Evolutionary conservation across 2,797 vertebrate genomes (phyloP).

Genomic region (Phalloptychus januarius): DNA sequence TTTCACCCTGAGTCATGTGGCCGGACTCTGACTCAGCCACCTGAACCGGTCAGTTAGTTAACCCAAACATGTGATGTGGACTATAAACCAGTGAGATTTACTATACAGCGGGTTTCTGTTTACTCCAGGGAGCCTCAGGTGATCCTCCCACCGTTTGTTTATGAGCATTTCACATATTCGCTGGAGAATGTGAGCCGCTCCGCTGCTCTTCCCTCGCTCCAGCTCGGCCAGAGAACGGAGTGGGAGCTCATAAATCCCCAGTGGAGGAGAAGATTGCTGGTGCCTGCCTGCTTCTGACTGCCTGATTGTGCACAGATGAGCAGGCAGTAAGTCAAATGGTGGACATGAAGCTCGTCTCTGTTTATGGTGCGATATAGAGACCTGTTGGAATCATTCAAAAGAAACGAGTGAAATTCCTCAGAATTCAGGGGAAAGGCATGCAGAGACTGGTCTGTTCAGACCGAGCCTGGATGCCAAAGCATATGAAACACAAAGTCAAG

Average conservation of each 20-base stretch:
- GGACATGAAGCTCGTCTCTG: conserved; percentile 6
- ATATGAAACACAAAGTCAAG: conserved; percentile 25
- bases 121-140: neutral
- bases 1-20: neutral
- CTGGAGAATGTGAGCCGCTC: conserved; percentile 42
- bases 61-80: neutral
- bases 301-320: conserved; percentile 36
- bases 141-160: conserved; percentile 21
- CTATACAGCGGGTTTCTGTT: conserved; percentile 1
- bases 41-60: neutral
- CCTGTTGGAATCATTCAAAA: conserved; percentile 32
- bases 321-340: conserved; percentile 17
- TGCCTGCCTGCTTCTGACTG: conserved; percentile 25
- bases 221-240: conserved; percentile 37
- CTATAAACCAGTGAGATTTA: conserved; percentile 1
- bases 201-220: conserved; percentile 32
- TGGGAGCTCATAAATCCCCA: conserved; percentile 36
- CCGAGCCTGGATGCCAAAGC: conserved; percentile 14
- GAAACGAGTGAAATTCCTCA: conserved; percentile 60
- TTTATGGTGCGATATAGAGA: conserved; percentile 19
- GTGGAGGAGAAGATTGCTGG: conserved; percentile 36
- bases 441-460: conserved; percentile 44
- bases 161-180: conserved; percentile 46
- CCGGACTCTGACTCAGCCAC: neutral
- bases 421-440: conserved; percentile 50